Evolutionary conservation across 92 coral and sea anemone genomes (phyloP).

Genomic region (Ricordea florida): DNA sequence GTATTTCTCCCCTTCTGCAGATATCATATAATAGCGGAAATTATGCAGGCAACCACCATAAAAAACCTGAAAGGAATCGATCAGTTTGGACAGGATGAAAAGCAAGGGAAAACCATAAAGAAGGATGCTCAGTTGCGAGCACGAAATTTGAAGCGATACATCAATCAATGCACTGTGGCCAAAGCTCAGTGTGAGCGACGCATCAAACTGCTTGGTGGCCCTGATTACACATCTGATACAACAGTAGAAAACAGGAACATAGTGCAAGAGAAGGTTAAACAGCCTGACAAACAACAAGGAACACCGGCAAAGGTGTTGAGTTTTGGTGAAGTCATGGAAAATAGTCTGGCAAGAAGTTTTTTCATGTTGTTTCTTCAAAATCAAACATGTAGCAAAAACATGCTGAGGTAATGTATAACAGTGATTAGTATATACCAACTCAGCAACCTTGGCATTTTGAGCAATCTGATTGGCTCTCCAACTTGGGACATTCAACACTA

Average conservation of each 20-base stretch:
- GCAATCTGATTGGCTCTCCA: too few species aligned
- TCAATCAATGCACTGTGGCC: conserved; percentile 98
- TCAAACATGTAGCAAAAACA: conserved; percentile 81
- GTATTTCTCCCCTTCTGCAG: conserved; percentile 25
- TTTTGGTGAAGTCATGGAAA: conserved; percentile 91
- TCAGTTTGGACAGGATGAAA: conserved; percentile 63
- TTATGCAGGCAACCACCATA: conserved; percentile 98
- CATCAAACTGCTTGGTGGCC: conserved; percentile 96
- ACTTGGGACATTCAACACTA: too few species aligned
- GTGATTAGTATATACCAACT: too few species aligned
- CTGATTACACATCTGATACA: conserved; percentile 80
- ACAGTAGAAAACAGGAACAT: conserved; percentile 48
- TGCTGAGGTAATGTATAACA: too few species aligned
- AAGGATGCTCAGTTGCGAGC: conserved; percentile 92
- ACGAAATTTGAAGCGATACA: conserved; percentile 90
- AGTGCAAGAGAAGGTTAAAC: conserved; percentile 54
- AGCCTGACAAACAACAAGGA: conserved; percentile 33
- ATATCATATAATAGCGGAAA: conserved; percentile 96
- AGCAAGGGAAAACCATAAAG: conserved; percentile 70
- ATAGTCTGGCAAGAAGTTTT: conserved; percentile 95
- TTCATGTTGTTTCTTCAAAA: conserved; percentile 95
- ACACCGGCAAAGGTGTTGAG: conserved; percentile 74
- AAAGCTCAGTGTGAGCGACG: conserved; percentile 96
- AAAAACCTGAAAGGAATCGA: conserved; percentile 93
- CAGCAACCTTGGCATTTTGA: too few species aligned